phyloP scores from a whole-genome alignment of 2,888 invertebrate genomes.

The Microctonus hyperodae region DNA sequence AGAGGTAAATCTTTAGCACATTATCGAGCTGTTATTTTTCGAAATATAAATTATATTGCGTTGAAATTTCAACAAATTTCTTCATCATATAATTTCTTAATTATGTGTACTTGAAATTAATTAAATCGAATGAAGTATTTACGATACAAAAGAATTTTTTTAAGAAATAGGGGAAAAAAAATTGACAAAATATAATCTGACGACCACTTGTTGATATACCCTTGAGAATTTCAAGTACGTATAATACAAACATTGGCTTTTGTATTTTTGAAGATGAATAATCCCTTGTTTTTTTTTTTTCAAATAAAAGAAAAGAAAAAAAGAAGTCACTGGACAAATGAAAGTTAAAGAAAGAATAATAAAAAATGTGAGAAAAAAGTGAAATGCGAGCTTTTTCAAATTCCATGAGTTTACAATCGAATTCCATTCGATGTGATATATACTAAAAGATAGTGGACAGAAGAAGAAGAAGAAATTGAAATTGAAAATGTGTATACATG shows the following conservation, averaged over 20 bases:
- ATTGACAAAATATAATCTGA: constrained; percentile 41
- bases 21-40: background rate
- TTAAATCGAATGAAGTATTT: too few species aligned
- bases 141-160: background rate
- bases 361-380: constrained; percentile 36
- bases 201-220: constrained; percentile 55
- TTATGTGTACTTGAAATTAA: too few species aligned
- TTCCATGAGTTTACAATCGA: constrained; percentile 21
- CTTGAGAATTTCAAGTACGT: constrained; percentile 49
- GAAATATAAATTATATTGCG: background rate
- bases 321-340: constrained; percentile 17
- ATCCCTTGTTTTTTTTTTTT: constrained; percentile 29
- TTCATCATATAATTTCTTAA: too few species aligned
- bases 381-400: constrained; percentile 12
- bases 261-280: constrained; percentile 35
- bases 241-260: constrained; percentile 30
- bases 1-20: background rate
- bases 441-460: background rate
- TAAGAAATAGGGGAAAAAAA: constrained; percentile 25
- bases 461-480: background rate
- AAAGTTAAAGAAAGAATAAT: constrained; percentile 18
- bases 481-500: background rate
- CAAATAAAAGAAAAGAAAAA: too few species aligned
- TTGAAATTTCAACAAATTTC: background rate
- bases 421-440: constrained; percentile 1